Evolutionary conservation across 2,797 vertebrate genomes (phyloP).

Genomic region (Dallia pectoralis): DNA sequence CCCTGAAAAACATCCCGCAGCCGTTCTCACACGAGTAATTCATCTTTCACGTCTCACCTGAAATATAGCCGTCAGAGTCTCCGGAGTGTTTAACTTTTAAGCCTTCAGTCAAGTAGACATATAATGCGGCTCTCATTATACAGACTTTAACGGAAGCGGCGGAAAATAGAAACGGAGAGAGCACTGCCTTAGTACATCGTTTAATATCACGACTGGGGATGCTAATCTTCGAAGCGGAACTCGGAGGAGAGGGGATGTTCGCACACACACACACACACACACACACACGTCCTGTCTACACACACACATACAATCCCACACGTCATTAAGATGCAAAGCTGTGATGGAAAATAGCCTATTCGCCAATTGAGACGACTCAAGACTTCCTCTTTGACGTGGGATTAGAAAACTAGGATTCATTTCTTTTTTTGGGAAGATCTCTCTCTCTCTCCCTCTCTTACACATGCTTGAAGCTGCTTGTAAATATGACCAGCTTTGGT

Average conservation of each 20-base stretch:
- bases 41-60: not conserved
- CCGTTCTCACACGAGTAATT: too few relatives aligned
- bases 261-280: not conserved
- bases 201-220: constrained; percentile 59
- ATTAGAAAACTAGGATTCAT: constrained; percentile 70
- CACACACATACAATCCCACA: not conserved
- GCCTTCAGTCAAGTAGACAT: not conserved
- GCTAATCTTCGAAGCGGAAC: constrained; percentile 51
- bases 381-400: constrained; percentile 66
- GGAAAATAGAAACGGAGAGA: not conserved
- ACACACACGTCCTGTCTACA: not conserved
- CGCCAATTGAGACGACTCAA: constrained; percentile 41
- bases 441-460: constrained; percentile 37
- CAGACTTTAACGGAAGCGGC: not conserved
- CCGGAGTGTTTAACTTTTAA: not conserved
- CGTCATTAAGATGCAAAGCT: constrained; percentile 67
- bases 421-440: constrained; percentile 34
- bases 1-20: not conserved
- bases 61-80: not conserved
- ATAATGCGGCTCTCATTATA: not conserved
- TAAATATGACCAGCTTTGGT: too few relatives aligned
- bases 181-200: constrained; percentile 43
- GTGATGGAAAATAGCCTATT: constrained; percentile 37
- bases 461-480: constrained; percentile 11
- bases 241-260: constrained; percentile 7